Conservation (phyloP, 2,113 vertebrate genomes). For the Tinamus guttatus region DNA sequence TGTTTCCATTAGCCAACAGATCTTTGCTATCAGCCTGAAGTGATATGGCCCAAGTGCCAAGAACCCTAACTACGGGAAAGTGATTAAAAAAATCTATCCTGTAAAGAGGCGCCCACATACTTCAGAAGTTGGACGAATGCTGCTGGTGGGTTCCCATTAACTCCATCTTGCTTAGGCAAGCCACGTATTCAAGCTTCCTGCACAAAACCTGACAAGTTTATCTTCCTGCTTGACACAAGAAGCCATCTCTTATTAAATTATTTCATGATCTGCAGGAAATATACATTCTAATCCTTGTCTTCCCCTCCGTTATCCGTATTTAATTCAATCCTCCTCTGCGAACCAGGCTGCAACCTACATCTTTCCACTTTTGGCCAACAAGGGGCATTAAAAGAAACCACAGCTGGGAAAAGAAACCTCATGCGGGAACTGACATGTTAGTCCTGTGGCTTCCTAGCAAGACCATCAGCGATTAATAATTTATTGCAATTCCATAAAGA, state of each 20-base stretch:
- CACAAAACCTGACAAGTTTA: background rate
- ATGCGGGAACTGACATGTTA: background rate
- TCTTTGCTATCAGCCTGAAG: conserved; percentile 1
- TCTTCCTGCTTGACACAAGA: background rate
- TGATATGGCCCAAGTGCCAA: background rate
- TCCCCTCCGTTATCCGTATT: background rate
- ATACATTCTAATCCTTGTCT: background rate
- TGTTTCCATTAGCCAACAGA: conserved; percentile 56
- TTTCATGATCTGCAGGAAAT: background rate
- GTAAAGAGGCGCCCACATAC: background rate
- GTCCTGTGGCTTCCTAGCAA: background rate
- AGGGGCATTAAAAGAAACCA: background rate
- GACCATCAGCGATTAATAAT: background rate
- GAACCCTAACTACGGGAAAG: background rate
- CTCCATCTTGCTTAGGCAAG: background rate
- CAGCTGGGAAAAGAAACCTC: background rate
- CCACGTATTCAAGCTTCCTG: background rate
- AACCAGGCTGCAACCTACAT: background rate
- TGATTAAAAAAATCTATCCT: background rate
- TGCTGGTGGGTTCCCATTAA: background rate
- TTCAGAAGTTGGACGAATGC: background rate
- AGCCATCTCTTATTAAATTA: background rate
- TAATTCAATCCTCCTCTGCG: background rate
- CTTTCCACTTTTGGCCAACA: background rate
- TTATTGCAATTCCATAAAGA: background rate